phyloP scores from a whole-genome alignment of 2,797 vertebrate species.

The Epinephelus malabaricus region DNA sequence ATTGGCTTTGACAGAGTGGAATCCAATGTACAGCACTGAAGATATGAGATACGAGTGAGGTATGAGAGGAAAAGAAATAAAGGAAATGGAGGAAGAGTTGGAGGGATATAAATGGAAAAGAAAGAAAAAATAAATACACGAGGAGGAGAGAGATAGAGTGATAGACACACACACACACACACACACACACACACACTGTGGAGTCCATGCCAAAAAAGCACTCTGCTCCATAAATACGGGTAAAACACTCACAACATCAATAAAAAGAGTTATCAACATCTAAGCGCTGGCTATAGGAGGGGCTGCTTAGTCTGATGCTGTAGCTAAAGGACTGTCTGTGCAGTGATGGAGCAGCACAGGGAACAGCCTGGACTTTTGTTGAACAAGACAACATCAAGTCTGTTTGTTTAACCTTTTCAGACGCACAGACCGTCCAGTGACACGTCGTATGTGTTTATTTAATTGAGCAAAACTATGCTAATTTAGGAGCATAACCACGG shows the following conservation, averaged over 20 bases:
- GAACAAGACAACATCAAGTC: too few species aligned
- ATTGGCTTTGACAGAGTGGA: slow-evolving; percentile 27
- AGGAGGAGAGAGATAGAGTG: slow-evolving; percentile 32
- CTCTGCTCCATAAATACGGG: slow-evolving; percentile 74
- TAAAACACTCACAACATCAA: slow-evolving; percentile 70
- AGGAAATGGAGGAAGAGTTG: slow-evolving; percentile 34
- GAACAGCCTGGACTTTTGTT: too few species aligned
- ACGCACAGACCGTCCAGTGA: too few species aligned
- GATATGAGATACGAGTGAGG: slow-evolving; percentile 7
- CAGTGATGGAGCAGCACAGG: too few species aligned
- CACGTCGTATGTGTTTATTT: too few species aligned
- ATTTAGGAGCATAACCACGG: too few species aligned
- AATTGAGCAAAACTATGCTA: too few species aligned
- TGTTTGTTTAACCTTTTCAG: too few species aligned
- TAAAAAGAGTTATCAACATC: slow-evolving; percentile 68
- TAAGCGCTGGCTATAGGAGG: slow-evolving; percentile 35
- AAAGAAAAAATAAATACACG: slow-evolving; percentile 38
- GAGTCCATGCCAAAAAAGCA: slow-evolving; percentile 74
- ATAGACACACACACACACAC: neutral
- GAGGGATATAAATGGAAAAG: slow-evolving; percentile 53
- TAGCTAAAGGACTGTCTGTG: too few species aligned
- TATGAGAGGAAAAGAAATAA: slow-evolving; percentile 20
- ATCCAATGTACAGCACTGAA: slow-evolving; percentile 21
- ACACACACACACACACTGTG: slow-evolving; percentile 18
- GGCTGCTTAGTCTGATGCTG: slow-evolving; percentile 21